Base-by-base conservation (phyloP, 2,113 vertebrate species). In the Dasypus novemcinctus region DNA sequence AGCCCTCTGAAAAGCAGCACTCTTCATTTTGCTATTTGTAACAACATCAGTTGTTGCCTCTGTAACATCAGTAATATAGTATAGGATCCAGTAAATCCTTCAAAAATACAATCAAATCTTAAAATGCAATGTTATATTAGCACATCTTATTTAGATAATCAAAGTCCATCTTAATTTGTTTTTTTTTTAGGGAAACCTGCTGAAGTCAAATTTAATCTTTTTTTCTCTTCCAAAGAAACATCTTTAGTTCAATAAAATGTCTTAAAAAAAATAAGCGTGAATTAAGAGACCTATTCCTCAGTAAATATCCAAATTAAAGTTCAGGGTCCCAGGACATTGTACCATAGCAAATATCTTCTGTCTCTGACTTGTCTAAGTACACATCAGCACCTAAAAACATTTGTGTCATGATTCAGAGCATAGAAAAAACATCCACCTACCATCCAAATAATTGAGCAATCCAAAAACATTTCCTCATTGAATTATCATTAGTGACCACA, bases 111-210 rank as follows among this genome's bases (percentile, higher is more conserved):
- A n/a, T 90, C 33, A 84, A 80, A 76, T 84, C 49, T 94, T 96
- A 91, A 76, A 89, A 72, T 81, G 41, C 89, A 43, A 31, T 92
- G 33, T 81, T 80, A 41, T 61, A 84, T 72, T 85, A 88, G 29
- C 68, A 85, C 8, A 68, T 82, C 82, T 95, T 86, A 68, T 52
- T 1, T 82, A 46, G 83, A 33, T n/a, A 93, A 57, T 68, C n/a
- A 87, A 96, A 96, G 13, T 78, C 25, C 49, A 69, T 36, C 27
- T 80, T 93, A 79, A 46, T 90, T 93, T 94, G 85, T 29, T 86
- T 81, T 75, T 86, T 81, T 75, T 95, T 81, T 75, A 94, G 85
- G 29, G n/a, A 95, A 97, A 74, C 11, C 36, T n/a, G 94, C 49
- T 74, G 31, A 64, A 69, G 52, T 93, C 38, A 68, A 76, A 79